Evolutionary conservation across 1,140 invertebrate genomes (phyloP), one percentile per base, ranked within the genome.

Genomic region (Berghia stephanieae): DNA sequence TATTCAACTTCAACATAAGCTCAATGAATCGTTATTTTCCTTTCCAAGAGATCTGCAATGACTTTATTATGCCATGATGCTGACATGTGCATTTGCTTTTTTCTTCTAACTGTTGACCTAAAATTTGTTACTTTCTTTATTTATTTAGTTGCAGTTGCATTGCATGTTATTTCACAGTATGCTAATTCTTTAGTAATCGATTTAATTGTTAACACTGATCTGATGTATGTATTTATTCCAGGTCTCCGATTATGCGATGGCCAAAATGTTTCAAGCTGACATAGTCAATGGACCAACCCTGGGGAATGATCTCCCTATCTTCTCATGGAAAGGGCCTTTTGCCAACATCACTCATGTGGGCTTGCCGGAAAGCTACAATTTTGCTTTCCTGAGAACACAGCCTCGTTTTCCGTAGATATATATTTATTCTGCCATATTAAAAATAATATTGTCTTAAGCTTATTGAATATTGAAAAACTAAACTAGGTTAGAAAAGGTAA

Each of bases 251-350:
- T 85, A 79, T 57, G 66, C 76, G 10, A 88, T 88, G 86, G 87
- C 87, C 16, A 36, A 75, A 57, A 80, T 82, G n/a, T 79, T 83
- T 36, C 52, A 79, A 52, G 84, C 86, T 34, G 83, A 84, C 27
- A 82, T 85, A 27, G 84, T 89, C 31, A 89, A 84, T 82, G 88
- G 88, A 21, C 88, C 88, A n/a, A 87, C 88, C 5, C 49, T 76
- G 3, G 83, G 85, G 18, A 79, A 70, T 44, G 78, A 75, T 46
- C 81, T 89, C 43, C 75, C 81, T 18, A 82, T 84, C 6, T 89
- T 89, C 49, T 52, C 76, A 18, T 89, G 88, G 88, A 81, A 79
- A 43, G 38, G 69, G 8, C 21, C 21, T 4, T 85, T 82, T 67
- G 8, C 74, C 10, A 82, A 84, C 46, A 69, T 75, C 16, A 81